Evolutionary conservation across 2,888 invertebrate genomes (phyloP), one percentile per base, ranked within the genome.

Genomic region (Argyresthia albistria): DNA sequence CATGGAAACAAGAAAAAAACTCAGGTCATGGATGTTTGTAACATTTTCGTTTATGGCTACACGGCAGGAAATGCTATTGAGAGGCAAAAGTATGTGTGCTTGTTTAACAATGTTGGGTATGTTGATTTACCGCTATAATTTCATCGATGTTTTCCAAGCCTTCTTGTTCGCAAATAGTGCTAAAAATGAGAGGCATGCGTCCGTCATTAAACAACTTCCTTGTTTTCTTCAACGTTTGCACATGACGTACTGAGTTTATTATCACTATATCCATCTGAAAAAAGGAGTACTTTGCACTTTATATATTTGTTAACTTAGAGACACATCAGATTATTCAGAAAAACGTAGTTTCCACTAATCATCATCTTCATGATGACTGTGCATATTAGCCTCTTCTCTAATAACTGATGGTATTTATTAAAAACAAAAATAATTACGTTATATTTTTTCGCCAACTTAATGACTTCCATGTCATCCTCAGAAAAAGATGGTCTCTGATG

Each of bases 111-210:
- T n/a, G n/a, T n/a, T n/a, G n/a, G n/a, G n/a, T n/a, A n/a, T n/a
- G n/a, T n/a, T n/a, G n/a, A n/a, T 53, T 52, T 58, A 76, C 77
- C 61, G 68, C 59, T 50, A 76, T 60, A 52, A 79, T 76, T 2
- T 63, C 68, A 48, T 76, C 73, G 11, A 76, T 58, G 53, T 76
- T 71, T 50, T 70, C 65, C 25, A 79, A 55, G 0, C 76, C 74
- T 56, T 76, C 66, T 59, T 74, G 67, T 45, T 73, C 73, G 54
- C 73, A 71, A 39, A 79, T 73, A 0, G 67, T 60, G 52, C 67
- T 62, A 8, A 75, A 54, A 37, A 78, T 58, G n/a, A 72, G 56
- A 0, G 76, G 76, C 11, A 54, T 51, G 2, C 54, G 52, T 9
- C 55, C 57, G 12, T 59, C 59, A n/a, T 56, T 53, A 46, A 73